Evolutionary conservation across 2,113 vertebrate species (phyloP), one percentile per base, ranked within the genome.

Genomic region (Orientallactaga bullata): DNA sequence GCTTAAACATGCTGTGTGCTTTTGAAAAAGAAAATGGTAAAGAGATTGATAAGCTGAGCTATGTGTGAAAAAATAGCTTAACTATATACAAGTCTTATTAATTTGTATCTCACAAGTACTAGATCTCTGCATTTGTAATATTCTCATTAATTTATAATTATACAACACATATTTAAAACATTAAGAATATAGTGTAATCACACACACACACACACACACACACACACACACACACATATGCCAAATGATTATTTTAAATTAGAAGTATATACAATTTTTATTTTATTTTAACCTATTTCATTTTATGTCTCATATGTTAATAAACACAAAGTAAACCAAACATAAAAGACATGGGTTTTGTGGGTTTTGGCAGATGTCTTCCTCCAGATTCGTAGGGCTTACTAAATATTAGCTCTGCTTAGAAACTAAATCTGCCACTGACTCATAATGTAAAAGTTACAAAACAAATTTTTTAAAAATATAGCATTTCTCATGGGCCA

Each of bases 171-270:
- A 35, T 51, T 51, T 66, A 68, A 84, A 96, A 28, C 51, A 13
- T 55, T 81, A 8, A 37, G 32, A 63, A 17, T 74, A 0, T 30
- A 60, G 69, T 10, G 5, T 7, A 51, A 51, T 51, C 51, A 51
- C 12, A 72, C 51, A 13, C 24, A 58, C 21, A 5, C 30, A 16
- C 28, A 1, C n/a, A 11, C 47, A 82, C 55, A 93, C 78, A 47
- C 69, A n/a, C 47, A 42, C 7, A 42, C 89, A 5, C 3, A 60
- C 21, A 82, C 55, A 82, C 81, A 78, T 65, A 28, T 24, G 42
- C 39, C 78, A 79, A 42, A 82, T 63, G 20, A 72, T 61, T 69
- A 10, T 58, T 92, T 95, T 77, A 92, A 80, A 66, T 80, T 60
- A 51, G 55, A 90, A 72, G 21, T 60, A 66, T 16, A 80, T 17